Evolutionary conservation across 2,113 vertebrate species (phyloP), one percentile per base, ranked within the genome.

Genomic region (Camelus bactrianus): DNA sequence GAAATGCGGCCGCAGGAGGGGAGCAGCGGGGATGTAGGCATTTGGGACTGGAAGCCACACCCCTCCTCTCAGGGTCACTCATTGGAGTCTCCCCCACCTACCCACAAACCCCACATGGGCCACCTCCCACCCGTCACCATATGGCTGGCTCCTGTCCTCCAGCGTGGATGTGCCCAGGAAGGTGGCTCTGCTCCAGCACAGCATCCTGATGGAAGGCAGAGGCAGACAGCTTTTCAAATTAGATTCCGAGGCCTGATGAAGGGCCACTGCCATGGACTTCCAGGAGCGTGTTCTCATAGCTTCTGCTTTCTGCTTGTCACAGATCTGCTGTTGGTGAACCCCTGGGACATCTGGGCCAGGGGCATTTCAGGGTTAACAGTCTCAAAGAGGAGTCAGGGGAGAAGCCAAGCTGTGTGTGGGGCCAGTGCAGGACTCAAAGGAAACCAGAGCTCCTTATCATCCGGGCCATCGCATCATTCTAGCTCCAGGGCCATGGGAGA

Each of bases 151-250:
- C 82, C 50, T 81, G 64, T 42, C 64, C 7, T 35, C 52, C 70
- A 70, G 17, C 0, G 0, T 22, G 30, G 64, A 35, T 42, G 50
- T 9, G 3, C 46, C 64, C 67, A 15, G 0, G 0, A 52, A 83
- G 38, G 46, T 32, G 56, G 90, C 88, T 95, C 75, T 76, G 65
- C 6, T 2, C 50, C 89, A 92, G 77, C 32, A 69, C 6, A 80
- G 93, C 58, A 85, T 94, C 89, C 91, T 72, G 91, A 65, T 20
- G 73, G 89, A 56, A 97, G 96, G 79, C 82, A 77, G 95, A 86
- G 96, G 50, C 81, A 97, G 83, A 94, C 32, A 95, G 30, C 89
- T 97, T 97, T 96, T 97, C 89, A 89, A 52, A 86, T 13, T 77
- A 69, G 86, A 92, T 95, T 93, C 76, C 32, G 60, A 62, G 94